phyloP scores from a whole-genome alignment of 2,797 vertebrate genomes.

The Staurois parvus region DNA sequence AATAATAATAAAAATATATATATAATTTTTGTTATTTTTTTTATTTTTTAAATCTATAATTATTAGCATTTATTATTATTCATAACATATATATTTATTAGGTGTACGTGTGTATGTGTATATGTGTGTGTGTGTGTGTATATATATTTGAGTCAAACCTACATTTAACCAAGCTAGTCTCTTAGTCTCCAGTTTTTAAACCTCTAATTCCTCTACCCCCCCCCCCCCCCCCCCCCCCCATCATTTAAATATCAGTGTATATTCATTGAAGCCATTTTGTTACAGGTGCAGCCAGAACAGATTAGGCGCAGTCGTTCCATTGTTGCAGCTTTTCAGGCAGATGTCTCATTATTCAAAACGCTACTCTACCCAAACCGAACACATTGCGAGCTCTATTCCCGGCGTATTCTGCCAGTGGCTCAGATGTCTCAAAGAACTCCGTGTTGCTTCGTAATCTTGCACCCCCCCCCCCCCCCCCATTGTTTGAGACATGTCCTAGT shows the following conservation, averaged over 20 bases:
- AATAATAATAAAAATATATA: too few relatives aligned
- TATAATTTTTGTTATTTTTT: too few relatives aligned
- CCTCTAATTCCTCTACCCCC: background rate
- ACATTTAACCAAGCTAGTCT: too few relatives aligned
- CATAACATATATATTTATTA: too few relatives aligned
- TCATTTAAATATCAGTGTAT: background rate
- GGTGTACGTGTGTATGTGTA: too few relatives aligned
- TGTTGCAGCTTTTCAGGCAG: slow-evolving; percentile 18
- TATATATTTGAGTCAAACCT: too few relatives aligned
- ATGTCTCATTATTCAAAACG: slow-evolving; percentile 35
- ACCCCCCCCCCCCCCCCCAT: background rate
- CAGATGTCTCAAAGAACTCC: background rate
- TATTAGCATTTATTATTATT: too few relatives aligned
- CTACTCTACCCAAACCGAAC: background rate
- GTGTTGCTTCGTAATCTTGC: background rate
- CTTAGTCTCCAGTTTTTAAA: too few relatives aligned
- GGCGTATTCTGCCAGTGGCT: background rate
- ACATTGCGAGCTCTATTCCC: background rate
- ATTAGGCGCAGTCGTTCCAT: background rate
- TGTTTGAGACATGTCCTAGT: background rate
- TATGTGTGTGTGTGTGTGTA: too few relatives aligned
- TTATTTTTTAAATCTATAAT: too few relatives aligned
- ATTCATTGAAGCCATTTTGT: background rate
- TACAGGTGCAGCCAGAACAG: slow-evolving; percentile 23
- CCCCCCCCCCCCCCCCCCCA: too few relatives aligned